Evolutionary conservation across 2,113 vertebrate genomes (phyloP), one percentile per base, ranked within the genome.

Genomic region (Danionella cerebrum): DNA sequence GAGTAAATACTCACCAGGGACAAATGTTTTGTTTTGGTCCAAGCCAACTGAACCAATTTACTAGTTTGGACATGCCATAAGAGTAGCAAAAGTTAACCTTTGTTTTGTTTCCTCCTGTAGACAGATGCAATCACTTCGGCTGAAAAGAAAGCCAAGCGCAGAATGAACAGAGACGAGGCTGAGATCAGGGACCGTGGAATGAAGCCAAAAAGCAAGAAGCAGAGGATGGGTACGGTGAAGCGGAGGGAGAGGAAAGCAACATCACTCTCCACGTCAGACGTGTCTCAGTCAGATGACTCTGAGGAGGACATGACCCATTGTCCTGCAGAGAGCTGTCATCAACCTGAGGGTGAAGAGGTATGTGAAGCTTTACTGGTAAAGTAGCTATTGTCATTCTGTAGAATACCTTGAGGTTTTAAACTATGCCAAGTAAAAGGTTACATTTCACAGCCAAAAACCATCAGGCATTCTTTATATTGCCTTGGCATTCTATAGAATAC

Each of bases 281-380:
- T 79, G 54, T 93, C 92, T 0, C 92, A 90, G 69, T 95, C 94
- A 0, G 95, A 96, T 7, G 92, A 93, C 79, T 98, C 96, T 0
- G 95, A 94, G 66, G 95, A 94, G 29, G 95, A 98, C 50, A 91
- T 95, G 78, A 91, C 91, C 24, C 76, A 90, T 74, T 98, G 96
- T 83, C 95, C 96, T 0, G 96, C 96, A 12, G 90, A 86, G 74
- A 88, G 85, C 14, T 98, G 96, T 72, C 91, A 93, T 70, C 91
- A 94, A 79, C 96, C 96, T 1, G 94, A 94, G 84, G 96, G 95
- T 65, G 95, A 98, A 21, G 95, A 98, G 93, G 95, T 98, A 77
- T 89, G 90, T 70, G 65, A 48, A n/a, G n/a, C n/a, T n/a, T n/a
- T n/a, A n/a, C n/a, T n/a, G n/a, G n/a, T n/a, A n/a, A n/a, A n/a